These are phyloP conservation scores for Arion vulgaris DNA, from an alignment of 1,140 invertebrate species.

Conservation along the genomic window DNA sequence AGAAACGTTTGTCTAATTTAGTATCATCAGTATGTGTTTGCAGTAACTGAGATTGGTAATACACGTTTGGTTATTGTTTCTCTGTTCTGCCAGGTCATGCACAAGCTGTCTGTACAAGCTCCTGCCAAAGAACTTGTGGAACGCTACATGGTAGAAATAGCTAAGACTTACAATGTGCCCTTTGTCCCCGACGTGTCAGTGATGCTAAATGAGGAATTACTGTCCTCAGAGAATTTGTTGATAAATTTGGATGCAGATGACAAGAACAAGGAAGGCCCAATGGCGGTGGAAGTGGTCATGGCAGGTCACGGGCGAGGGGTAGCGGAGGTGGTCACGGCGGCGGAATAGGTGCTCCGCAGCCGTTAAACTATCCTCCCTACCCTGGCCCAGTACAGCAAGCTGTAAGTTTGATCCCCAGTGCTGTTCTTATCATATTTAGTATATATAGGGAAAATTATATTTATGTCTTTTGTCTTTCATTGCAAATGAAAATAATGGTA, in stretches of 20 bases:
- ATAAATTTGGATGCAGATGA: constrained; percentile 79
- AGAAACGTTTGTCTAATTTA: too few relatives aligned
- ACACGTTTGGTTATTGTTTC: too few relatives aligned
- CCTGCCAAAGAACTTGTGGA: constrained; percentile 97
- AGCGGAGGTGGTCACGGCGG: background rate
- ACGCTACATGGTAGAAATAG: constrained; percentile 88
- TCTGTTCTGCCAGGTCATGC: constrained; percentile 78
- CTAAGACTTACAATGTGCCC: constrained; percentile 81
- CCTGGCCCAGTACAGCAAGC: background rate
- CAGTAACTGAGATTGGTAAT: too few relatives aligned
- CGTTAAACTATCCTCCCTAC: constrained; percentile 15
- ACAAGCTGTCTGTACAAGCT: constrained; percentile 95
- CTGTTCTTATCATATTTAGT: too few relatives aligned
- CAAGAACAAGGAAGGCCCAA: constrained; percentile 70
- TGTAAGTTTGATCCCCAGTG: background rate
- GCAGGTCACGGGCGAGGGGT: too few relatives aligned
- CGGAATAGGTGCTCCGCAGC: constrained; percentile 58
- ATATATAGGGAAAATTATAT: too few relatives aligned
- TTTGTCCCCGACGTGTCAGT: constrained; percentile 74
- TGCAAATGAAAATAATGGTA: too few relatives aligned
- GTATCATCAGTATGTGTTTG: too few relatives aligned
- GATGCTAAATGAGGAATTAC: constrained; percentile 85
- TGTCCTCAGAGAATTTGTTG: constrained; percentile 80
- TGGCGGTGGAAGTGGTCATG: constrained; percentile 60
- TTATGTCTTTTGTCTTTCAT: too few relatives aligned